Conservation (phyloP, 2,797 vertebrate species). For the Gastrophryne carolinensis region DNA sequence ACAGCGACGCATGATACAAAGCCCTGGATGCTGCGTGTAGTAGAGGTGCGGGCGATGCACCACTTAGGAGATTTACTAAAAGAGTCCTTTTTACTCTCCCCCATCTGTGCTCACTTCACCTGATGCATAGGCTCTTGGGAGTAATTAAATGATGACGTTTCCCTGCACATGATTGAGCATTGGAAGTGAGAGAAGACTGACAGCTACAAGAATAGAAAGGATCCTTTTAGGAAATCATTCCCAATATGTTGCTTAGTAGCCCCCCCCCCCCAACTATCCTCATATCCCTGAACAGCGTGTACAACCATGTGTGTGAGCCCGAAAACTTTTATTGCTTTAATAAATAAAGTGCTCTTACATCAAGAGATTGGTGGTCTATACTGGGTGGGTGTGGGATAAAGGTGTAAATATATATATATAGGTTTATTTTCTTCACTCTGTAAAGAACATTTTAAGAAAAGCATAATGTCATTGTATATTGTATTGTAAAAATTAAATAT, state of each 20-base stretch:
- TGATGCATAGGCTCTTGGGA: too few relatives aligned
- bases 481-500: constrained; percentile 20
- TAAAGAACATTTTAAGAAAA: background rate
- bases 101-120: too few relatives aligned
- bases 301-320: background rate
- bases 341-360: constrained; percentile 40
- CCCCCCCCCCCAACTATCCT: background rate
- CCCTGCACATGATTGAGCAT: background rate
- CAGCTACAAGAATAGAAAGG: background rate
- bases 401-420: background rate
- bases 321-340: constrained; percentile 12
- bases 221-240: background rate
- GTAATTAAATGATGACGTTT: too few relatives aligned
- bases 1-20: constrained; percentile 32
- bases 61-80: too few relatives aligned
- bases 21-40: constrained; percentile 34
- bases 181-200: background rate
- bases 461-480: background rate
- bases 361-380: background rate
- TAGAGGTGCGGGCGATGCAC: background rate
- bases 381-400: background rate
- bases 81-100: background rate
- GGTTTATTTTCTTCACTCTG: background rate
- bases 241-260: background rate
- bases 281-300: background rate